Conservation (phyloP, 2,797 vertebrate species). For the Diplodus sargus region DNA sequence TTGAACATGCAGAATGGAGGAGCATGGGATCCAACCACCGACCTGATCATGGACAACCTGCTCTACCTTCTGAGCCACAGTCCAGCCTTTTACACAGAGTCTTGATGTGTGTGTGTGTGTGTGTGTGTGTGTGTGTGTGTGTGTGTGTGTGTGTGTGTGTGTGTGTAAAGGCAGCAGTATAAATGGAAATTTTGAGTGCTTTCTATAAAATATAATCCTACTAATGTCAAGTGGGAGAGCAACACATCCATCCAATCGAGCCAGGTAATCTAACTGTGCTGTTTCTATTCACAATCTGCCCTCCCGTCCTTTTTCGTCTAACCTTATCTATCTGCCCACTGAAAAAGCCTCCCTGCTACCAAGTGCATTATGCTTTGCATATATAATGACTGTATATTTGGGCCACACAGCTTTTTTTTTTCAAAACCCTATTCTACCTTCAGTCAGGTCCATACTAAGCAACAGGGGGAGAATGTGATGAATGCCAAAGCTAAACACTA, state of each 20-base stretch:
- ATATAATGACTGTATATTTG: slow-evolving; percentile 49
- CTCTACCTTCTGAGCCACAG: too few species aligned
- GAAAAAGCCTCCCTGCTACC: slow-evolving; percentile 40
- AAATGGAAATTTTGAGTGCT: not conserved
- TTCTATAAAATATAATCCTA: not conserved
- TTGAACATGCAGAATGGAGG: too few species aligned
- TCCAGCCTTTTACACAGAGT: too few species aligned
- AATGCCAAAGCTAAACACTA: slow-evolving; percentile 75
- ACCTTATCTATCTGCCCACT: slow-evolving; percentile 36
- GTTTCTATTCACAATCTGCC: slow-evolving; percentile 31
- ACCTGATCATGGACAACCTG: too few species aligned
- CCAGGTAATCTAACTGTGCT: not conserved
- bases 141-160: too few species aligned
- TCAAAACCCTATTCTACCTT: slow-evolving; percentile 28
- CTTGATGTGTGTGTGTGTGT: too few species aligned
- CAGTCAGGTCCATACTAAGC: slow-evolving; percentile 55
- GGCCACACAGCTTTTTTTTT: slow-evolving; percentile 53
- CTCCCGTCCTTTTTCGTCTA: slow-evolving; percentile 36
- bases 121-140: too few species aligned
- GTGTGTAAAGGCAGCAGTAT: too few species aligned
- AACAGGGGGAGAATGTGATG: slow-evolving; percentile 73
- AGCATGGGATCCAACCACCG: too few species aligned
- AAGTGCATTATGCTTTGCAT: slow-evolving; percentile 43
- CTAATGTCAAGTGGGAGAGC: not conserved
- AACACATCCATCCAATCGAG: slow-evolving; percentile 11